Base-by-base conservation (phyloP, 1,140 invertebrate species). In the Olivierus martensii region DNA sequence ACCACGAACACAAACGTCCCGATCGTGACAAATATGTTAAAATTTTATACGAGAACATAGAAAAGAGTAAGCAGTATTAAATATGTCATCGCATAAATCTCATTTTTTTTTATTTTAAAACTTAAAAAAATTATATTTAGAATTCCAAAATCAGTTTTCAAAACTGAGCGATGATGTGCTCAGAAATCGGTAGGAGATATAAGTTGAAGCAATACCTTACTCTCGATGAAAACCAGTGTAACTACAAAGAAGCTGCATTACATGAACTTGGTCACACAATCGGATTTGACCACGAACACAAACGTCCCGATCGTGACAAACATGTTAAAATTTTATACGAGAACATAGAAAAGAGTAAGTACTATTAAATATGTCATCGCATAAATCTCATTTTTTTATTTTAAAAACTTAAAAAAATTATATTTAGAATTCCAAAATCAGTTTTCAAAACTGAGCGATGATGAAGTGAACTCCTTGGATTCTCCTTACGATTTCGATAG, bases 221-320 rank as follows among this genome's bases (percentile, higher is more conserved):
- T 59, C 96, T 91, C 41, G 97, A 99, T 50, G 94, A 94, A 0
- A 96, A 97, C 70, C 97, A 98, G 72, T 99, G 95, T 67, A 94
- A 99, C 72, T 98, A 98, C 70, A 97, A 97, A 67, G 95, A 94
- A 28, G 98, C 98, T 60, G 92, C 99, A 12, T 93, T 99, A 2
- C 95, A 99, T 69, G 95, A 99, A 70, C 71, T 99, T 49, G 94
- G 95, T 9, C 95, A 99, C 70, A 94, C 97, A 49, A 91, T 99
- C 5, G 62, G 63, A n/a, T 75, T 75, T 53, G 75, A 72, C 71
- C 94, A 98, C 66, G 93, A 98, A 69, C 95, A 99, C 67, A 99
- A 94, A 0, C 73, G 95, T 46, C 93, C 94, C 0, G 95, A 99
- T 72, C 72, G 95, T 45, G 93, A 98, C 63, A 79, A 87, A 14